Base-by-base conservation (phyloP, 2,113 vertebrate genomes). In the Sialia sialis region DNA sequence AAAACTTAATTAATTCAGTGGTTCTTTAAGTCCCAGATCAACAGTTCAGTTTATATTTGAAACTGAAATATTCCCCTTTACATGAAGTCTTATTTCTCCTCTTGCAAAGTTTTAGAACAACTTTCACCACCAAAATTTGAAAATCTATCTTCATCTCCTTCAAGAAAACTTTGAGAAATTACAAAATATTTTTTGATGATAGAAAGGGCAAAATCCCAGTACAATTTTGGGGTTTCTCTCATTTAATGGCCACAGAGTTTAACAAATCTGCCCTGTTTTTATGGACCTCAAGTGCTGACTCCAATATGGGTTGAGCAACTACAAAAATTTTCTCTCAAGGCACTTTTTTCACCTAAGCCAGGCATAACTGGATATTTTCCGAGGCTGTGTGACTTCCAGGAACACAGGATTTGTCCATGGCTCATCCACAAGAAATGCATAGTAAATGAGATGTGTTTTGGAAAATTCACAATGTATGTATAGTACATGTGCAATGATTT, bases 381-480 rank as follows among this genome's bases (percentile, higher is more conserved):
- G 87, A 78, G 34, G 46, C 86, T 86, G 49, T 0, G 12, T 78
- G 80, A 89, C 56, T 91, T 92, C 81, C 76, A 94, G 76, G 80
- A 92, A 81, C 78, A 51, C 26, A 84, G 63, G 26, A 55, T 87
- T 91, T 91, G 78, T 93, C 66, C 82, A 60, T 93, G 93, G 84
- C 89, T 91, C 87, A 39, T 92, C 95, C 94, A 95, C 80, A 89
- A 91, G 68, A 95, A 95, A 70, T 15, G 43, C 76, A 58, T 48
- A 70, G 72, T 77, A 95, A 92, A 94, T 51, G 55, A 94, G 64
- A 75, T 74, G 68, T 84, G 73, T 92, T 96, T 90, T 96, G 96
- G 93, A 94, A 94, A 95, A 90, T 90, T 76, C 77, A 77, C 76
- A 87, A 38, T 70, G 77, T 64, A 67, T 84, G 68, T 67, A 89